A percentile compares a stretch with the other conserved stretches of the same genome.
Conservation (phyloP, 2,888 invertebrate species). For the Baccha elongata region DNA sequence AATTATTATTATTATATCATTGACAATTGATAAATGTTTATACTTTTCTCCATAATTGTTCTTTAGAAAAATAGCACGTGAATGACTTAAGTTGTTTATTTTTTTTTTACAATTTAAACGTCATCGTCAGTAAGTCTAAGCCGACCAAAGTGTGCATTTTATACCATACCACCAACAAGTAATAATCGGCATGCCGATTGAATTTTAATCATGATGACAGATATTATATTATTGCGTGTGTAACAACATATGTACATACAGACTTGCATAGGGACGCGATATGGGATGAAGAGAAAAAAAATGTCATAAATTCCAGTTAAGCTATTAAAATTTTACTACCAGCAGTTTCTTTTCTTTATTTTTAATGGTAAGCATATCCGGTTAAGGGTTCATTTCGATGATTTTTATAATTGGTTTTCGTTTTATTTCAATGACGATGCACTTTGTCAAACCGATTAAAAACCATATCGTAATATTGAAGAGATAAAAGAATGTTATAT, state of each 20-base stretch:
- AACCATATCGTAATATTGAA: neutral
- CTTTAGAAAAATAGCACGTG: constrained; percentile 31
- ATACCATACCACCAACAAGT: neutral
- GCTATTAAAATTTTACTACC: constrained; percentile 9
- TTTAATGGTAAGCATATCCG: constrained; percentile 20
- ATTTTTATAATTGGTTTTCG: neutral
- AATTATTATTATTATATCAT: neutral
- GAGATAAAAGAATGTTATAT: constrained; percentile 1
- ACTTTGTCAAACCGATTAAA: neutral
- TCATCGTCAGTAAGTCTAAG: constrained; percentile 33
- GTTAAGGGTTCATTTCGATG: constrained; percentile 22
- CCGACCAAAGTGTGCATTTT: constrained; percentile 23
- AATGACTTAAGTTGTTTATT: constrained; percentile 21
- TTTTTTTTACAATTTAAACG: neutral
- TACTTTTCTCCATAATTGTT: constrained; percentile 29
- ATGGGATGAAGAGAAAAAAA: constrained; percentile 2
- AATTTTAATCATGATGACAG: no score
- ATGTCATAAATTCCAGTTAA: constrained; percentile 14
- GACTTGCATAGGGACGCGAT: constrained; percentile 5
- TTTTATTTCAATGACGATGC: neutral
- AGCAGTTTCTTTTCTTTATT: neutral
- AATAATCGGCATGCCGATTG: constrained; percentile 1
- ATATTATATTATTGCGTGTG: no score
- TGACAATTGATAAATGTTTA: constrained; percentile 22
- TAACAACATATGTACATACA: no score